Conservation (phyloP, 2,888 invertebrate genomes). For the Pteria penguin region DNA sequence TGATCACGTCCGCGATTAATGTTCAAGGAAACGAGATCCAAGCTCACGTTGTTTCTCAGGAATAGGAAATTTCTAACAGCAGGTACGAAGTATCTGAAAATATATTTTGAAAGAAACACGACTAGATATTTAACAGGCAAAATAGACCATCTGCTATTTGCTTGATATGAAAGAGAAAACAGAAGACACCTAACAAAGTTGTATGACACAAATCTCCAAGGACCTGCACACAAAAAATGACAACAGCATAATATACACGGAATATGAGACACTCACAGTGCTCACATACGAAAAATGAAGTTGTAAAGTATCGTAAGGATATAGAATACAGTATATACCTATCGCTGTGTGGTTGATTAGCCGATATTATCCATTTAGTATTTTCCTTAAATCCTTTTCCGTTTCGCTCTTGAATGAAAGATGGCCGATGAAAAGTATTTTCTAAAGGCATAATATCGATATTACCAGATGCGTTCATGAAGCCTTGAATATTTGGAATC, state of each 20-base stretch:
- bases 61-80: neutral
- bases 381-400: slow-evolving; percentile 18
- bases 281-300: no score
- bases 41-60: neutral
- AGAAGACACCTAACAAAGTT: no score
- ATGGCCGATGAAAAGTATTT: slow-evolving; percentile 31
- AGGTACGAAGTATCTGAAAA: neutral
- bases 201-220: no score
- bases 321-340: no score
- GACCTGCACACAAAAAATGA: no score
- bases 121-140: no score
- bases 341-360: slow-evolving; percentile 12
- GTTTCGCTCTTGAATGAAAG: slow-evolving; percentile 15
- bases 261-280: no score
- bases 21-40: slow-evolving; percentile 10
- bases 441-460: neutral
- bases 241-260: no score
- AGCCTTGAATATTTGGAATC: slow-evolving; percentile 26
- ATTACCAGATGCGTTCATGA: neutral
- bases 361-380: slow-evolving; percentile 17
- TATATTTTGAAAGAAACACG: no score
- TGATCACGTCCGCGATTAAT: slow-evolving; percentile 22
- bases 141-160: no score
- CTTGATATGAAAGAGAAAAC: no score
- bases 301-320: no score